phyloP scores from a whole-genome alignment of 2,113 vertebrate species.

The Catharus minimus region DNA sequence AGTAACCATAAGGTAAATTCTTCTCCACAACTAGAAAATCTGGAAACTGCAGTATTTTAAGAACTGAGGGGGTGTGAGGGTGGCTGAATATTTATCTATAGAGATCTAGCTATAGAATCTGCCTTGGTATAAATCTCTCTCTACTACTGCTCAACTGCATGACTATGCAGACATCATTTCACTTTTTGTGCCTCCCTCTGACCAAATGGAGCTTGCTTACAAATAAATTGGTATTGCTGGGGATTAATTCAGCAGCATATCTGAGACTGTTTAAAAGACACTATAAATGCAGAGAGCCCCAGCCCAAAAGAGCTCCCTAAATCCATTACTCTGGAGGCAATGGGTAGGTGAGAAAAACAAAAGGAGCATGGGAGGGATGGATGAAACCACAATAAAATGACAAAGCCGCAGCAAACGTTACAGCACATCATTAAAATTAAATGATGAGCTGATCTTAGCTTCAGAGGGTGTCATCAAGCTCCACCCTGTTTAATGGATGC shows the following conservation, averaged over 20 bases:
- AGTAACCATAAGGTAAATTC: background rate
- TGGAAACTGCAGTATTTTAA: background rate
- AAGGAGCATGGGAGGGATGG: background rate
- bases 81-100: background rate
- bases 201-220: background rate
- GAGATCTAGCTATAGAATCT: background rate
- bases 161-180: background rate
- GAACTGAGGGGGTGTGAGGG: background rate
- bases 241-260: background rate
- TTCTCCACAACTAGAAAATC: background rate
- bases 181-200: background rate
- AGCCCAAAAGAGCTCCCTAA: background rate
- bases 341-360: background rate
- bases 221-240: background rate
- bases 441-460: background rate
- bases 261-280: background rate
- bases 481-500: background rate
- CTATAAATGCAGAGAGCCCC: background rate
- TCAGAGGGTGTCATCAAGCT: background rate
- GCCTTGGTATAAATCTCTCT: background rate
- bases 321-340: background rate
- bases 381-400: background rate
- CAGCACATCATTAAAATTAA: background rate
- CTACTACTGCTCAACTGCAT: background rate
- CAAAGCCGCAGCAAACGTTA: background rate